Base-by-base conservation (phyloP, 2,888 invertebrate genomes). In the Malthinus seriepunctatus region DNA sequence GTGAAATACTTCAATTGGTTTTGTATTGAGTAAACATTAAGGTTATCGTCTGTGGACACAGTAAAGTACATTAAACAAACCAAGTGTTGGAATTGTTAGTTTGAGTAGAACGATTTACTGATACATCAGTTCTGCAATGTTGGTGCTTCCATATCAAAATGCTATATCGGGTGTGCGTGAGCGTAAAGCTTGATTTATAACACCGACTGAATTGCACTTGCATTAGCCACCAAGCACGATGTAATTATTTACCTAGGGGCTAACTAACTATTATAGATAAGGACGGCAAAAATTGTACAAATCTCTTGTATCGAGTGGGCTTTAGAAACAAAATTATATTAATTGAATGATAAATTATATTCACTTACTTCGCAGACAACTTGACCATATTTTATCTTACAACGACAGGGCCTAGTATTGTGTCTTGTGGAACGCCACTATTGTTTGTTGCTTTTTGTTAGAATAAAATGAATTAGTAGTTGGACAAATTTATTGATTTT, bases 171-270 rank as follows among this genome's bases (percentile, higher is more conserved):
- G 47, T 37, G 32, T 54, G 47, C 54, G 54, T 54, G 54, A 47
- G 54, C 47, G 52, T 48, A 32, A 23, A 54, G 48, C 39, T 54
- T 54, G 54, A 54, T 54, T 54, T 54, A 54, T 54, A 8, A 39
- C 35, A 33, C 46, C 23, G 35, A 32, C 14, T 52, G 52, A 46
- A 46, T 52, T 52, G 52, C 52, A 52, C 52, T 52, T 52, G 52
- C 52, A 52, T 52, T 52, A 52, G 46, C 52, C 52, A 52, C 52
- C 52, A 48, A 54, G 54, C 47, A 38, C 54, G 48, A 46, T 48
- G 54, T 38, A 54, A 54, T 46, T 54, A 54, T 54, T 54, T 54
- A 48, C 47, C 54, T 47, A 42, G 54, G 39, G 48, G 54, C 47
- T 38, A 38, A 48, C 54, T 54, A 32, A 48, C 47, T 54, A 32